Evolutionary conservation across 2,888 invertebrate species (phyloP).

Genomic region (Melipona bicolor): DNA sequence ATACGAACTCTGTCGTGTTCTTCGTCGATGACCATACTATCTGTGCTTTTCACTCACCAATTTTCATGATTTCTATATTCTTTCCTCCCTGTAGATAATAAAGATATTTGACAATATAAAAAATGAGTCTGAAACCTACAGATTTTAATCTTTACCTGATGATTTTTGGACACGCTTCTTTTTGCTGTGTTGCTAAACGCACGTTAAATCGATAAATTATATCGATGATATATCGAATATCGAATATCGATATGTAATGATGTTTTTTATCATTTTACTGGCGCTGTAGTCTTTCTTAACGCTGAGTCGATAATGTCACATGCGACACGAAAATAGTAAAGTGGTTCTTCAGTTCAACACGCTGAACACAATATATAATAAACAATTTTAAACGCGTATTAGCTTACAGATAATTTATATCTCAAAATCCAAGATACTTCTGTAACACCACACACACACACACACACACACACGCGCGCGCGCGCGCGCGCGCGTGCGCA

Average conservation of each 20-base stretch:
- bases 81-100: neutral
- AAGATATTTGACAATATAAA: neutral
- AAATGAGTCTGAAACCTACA: neutral
- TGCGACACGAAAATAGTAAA: neutral
- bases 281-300: neutral
- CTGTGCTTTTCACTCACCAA: no score
- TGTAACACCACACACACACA: no score
- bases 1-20: neutral
- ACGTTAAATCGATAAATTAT: neutral
- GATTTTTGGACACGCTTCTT: neutral
- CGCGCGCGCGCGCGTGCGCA: no score
- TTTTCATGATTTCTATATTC: neutral
- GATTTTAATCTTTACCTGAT: neutral
- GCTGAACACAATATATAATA: no score
- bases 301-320: neutral
- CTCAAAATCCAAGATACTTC: no score
- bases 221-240: neutral
- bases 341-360: neutral
- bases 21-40: neutral
- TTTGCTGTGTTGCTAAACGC: neutral
- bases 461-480: neutral
- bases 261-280: neutral
- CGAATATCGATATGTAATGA: neutral
- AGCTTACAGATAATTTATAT: no score
- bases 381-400: no score